Evolutionary conservation across 2,113 vertebrate species (phyloP).

Genomic region (Prionailurus bengalensis): DNA sequence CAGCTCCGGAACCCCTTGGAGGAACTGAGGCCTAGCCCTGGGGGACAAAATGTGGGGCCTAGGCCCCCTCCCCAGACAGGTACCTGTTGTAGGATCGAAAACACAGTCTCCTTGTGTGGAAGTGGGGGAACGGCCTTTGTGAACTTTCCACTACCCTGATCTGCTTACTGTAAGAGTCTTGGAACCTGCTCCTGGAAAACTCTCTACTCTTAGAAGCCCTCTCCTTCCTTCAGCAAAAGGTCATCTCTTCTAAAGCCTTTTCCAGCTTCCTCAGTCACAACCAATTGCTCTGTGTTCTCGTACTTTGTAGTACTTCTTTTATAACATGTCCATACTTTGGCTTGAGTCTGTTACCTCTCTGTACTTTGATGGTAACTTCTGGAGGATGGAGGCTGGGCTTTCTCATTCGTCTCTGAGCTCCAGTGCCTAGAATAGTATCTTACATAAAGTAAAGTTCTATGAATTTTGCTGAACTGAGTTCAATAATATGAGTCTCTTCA

Average conservation of each 20-base stretch:
- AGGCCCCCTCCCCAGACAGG: conserved; percentile 61
- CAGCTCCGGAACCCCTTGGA: conserved; percentile 73
- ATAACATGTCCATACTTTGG: not conserved
- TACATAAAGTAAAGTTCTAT: conserved; percentile 19
- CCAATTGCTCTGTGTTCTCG: not conserved
- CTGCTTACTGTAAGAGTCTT: not conserved
- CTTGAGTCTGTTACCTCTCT: conserved; percentile 41
- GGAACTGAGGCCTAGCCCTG: conserved; percentile 68
- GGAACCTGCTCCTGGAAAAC: not conserved
- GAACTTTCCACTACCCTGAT: not conserved
- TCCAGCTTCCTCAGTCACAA: not conserved
- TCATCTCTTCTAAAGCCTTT: conserved; percentile 9
- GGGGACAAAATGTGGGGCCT: conserved; percentile 45
- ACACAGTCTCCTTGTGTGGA: not conserved
- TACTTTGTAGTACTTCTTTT: conserved; percentile 19
- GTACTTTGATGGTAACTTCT: conserved; percentile 11
- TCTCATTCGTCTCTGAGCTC: not conserved
- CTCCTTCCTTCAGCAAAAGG: conserved; percentile 7
- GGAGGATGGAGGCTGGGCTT: not conserved
- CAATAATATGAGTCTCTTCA: not conserved
- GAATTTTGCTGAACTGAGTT: conserved; percentile 7
- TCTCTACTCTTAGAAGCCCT: not conserved
- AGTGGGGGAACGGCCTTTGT: not conserved
- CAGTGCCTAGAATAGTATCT: not conserved
- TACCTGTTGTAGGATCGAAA: conserved; percentile 51